These are phyloP conservation scores for Pycnomerus fuliginosus DNA, from an alignment of 2,888 invertebrate genomes.

Conservation along the genomic window DNA sequence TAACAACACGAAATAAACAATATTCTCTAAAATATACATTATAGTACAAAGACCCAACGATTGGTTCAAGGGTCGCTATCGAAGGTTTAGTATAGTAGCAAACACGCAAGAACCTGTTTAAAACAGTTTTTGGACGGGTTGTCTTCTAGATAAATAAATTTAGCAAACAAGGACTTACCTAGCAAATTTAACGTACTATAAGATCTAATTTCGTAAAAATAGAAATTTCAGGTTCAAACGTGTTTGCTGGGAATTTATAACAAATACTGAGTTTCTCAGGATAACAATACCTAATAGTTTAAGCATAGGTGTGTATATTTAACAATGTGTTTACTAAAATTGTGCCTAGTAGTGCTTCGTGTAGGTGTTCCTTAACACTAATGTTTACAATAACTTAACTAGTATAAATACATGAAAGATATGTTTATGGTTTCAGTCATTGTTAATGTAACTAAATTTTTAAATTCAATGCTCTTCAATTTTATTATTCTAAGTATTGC, in stretches of 20 bases:
- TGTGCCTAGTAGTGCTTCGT: conserved; percentile 40
- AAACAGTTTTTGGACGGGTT: conserved; percentile 22
- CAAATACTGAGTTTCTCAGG: conserved; percentile 37
- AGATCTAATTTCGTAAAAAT: conserved; percentile 25
- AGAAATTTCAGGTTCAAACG: conserved; percentile 26
- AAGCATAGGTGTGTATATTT: conserved; percentile 42
- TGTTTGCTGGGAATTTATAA: conserved; percentile 30
- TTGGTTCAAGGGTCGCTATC: conserved; percentile 17
- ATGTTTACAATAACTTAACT: conserved; percentile 12
- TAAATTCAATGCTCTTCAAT: conserved; percentile 21
- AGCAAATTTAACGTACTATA: conserved; percentile 17
- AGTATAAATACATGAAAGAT: conserved; percentile 33
- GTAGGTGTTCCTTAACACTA: conserved; percentile 28
- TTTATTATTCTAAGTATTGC: not conserved
- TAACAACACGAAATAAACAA: conserved; percentile 23
- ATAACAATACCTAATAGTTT: conserved; percentile 35
- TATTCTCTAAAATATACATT: conserved; percentile 19
- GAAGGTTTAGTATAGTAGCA: conserved; percentile 10
- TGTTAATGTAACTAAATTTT: conserved; percentile 25
- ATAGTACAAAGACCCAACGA: conserved; percentile 19
- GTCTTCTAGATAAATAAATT: conserved; percentile 18
- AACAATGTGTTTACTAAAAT: conserved; percentile 44
- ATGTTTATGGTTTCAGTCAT: conserved; percentile 44
- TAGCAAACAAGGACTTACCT: conserved; percentile 16
- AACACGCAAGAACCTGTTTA: conserved; percentile 23